These are phyloP conservation scores for Montipora efflorescens DNA, from an alignment of 64 coral and sea anemone species.

Conservation along the genomic window DNA sequence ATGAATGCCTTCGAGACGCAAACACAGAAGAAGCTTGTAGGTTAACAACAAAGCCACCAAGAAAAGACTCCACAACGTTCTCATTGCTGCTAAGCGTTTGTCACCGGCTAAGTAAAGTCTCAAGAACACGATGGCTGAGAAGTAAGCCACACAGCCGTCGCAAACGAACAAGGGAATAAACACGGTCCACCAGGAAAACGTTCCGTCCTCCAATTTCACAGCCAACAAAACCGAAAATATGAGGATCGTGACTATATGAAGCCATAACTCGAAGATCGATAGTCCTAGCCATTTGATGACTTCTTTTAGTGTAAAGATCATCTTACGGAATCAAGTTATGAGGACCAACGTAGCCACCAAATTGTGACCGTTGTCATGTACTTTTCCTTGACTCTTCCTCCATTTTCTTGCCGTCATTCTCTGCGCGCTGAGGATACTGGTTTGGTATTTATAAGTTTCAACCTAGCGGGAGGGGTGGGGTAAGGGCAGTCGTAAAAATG, in stretches of 20 bases:
- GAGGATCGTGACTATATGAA: conserved; percentile 78
- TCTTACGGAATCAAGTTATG: conserved; percentile 48
- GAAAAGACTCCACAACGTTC: conserved; percentile 91
- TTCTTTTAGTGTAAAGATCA: conserved; percentile 94
- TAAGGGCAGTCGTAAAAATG: not conserved
- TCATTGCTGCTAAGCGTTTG: conserved; percentile 74
- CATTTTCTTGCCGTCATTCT: not conserved
- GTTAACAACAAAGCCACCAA: conserved; percentile 71
- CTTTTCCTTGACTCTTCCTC: conserved; percentile 67
- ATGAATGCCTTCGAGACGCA: conserved; percentile 72
- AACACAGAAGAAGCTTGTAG: conserved; percentile 90
- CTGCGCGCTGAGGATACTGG: conserved; percentile 37
- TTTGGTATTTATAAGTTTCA: not conserved
- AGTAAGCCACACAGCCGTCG: conserved; percentile 94
- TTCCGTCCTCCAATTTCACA: conserved; percentile 79
- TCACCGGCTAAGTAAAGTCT: conserved; percentile 87
- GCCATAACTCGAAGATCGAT: conserved; percentile 97
- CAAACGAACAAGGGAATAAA: conserved; percentile 96
- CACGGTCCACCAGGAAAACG: conserved; percentile 91
- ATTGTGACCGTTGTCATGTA: conserved; percentile 18
- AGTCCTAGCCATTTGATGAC: conserved; percentile 91
- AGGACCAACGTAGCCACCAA: conserved; percentile 1
- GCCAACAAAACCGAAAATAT: conserved; percentile 92
- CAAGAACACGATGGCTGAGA: conserved; percentile 92
- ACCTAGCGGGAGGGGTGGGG: not conserved